Evolutionary conservation across 2,797 vertebrate species (phyloP), one percentile per base, ranked within the genome.

Genomic region (Chromobotia macracanthus): DNA sequence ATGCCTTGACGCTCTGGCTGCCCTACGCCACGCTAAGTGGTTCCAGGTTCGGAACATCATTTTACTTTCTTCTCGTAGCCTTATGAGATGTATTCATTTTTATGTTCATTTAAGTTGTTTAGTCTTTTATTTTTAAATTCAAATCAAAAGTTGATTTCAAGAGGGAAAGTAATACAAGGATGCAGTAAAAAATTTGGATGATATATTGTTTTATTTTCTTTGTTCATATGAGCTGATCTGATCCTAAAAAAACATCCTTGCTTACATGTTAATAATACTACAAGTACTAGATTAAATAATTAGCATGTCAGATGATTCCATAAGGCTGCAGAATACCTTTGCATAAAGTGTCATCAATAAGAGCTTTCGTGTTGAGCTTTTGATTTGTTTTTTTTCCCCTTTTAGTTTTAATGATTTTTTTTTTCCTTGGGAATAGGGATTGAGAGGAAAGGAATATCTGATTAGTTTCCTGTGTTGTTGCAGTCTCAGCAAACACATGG

Each of bases 1-100:
- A 97, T 99, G 98, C 96, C 98, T 99, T 97, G 97, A 98, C 96
- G 98, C 97, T 98, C 97, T 99, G 96, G 97, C 98, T 97, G 97
- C 97, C 95, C 98, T 99, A 95, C 98, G 98, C 97, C 98, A 99
- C 97, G 97, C 98, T 97, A 99, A 99, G 98, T 99, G 98, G 98
- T 99, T 99, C 96, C 98, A 99, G 98, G 98, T 99, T 99, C 94
- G 98, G 95, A 98, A 96, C 96, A 98, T 99, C 95, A 98, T 99
- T 98, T 99, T 98, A 97, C 94, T 98, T 98, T 96, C 93, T 97
- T 97, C 92, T 95, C 97, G 97, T 99, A 97, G 96, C 97, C 97
- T 99, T 99, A 99, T 99, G 98, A 96, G 96, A 97, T 92, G 88
- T 86, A 88, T 91, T 76, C 85, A 64, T 90, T 86, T 88, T 81